Evolutionary conservation across 2,888 invertebrate species (phyloP), one percentile per base, ranked within the genome.

Genomic region (Melanchra persicariae): DNA sequence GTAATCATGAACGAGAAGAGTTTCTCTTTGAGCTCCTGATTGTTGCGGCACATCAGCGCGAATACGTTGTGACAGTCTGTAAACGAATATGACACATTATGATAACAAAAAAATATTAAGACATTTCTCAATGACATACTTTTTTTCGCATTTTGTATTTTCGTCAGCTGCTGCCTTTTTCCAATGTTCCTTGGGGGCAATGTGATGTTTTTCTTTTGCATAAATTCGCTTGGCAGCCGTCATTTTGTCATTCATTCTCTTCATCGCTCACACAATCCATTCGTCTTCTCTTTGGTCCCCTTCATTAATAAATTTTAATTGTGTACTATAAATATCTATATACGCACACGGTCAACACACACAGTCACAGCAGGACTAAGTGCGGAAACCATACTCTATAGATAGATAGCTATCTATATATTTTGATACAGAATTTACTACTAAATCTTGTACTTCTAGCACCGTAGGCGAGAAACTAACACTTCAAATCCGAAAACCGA

Each of bases 61-160:
- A 99, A 99, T 75, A 98, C 98, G 89, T 98, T 98, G 91, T 98
- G 98, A 94, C 98, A 99, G 90, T 98, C 98, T 98, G 93, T 7
- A 91, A 91, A 52, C 37, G 40, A 51, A 60, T 54, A 52, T 22
- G 10, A 76, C 69, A 58, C 51, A 1, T 45, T 12, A 45, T n/a
- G 47, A 47, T 5, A 34, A 47, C n/a, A 3, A 47, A n/a, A n/a
- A 47, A 22, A 40, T 40, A 40, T 19, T 19, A 8, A 8, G 45
- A 17, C 26, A 12, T 54, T 52, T 26, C 2, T 24, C 24, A 8
- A 17, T 3, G 17, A 12, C 12, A 51, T 51, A 1, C 24, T 12
- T 51, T 24, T n/a, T 2, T 47, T 47, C 2, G n/a, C n/a, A 47
- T 47, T 47, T 22, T 22, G 49, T 22, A 12, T 9, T 49, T 49